Evolutionary conservation across 2,797 vertebrate species (phyloP).

Genomic region (Gymnopithys bicolor): DNA sequence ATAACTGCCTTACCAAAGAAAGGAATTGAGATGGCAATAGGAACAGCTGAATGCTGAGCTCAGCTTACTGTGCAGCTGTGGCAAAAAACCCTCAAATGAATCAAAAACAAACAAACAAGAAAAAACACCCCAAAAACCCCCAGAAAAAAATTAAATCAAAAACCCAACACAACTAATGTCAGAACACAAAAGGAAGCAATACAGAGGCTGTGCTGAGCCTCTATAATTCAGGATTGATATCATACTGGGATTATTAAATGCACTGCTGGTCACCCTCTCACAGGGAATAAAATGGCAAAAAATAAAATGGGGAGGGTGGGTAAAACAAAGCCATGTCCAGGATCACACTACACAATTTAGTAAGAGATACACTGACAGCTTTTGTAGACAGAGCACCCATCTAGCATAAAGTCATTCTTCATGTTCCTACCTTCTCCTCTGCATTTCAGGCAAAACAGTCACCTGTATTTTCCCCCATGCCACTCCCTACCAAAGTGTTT

Average conservation of each 20-base stretch:
- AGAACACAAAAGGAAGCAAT: slow-evolving; percentile 2
- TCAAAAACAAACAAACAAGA: neutral
- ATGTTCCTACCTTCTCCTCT: neutral
- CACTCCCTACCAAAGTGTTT: neutral
- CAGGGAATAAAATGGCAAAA: neutral
- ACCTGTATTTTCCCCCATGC: neutral
- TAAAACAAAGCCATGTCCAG: neutral
- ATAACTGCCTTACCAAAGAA: slow-evolving; percentile 28
- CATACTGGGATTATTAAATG: neutral
- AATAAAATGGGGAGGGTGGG: neutral
- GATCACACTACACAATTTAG: neutral
- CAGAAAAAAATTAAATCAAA: neutral
- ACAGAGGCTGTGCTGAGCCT: slow-evolving; percentile 43
- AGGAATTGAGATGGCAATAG: neutral
- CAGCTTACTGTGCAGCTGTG: slow-evolving; percentile 56
- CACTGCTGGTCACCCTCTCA: neutral
- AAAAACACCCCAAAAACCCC: neutral
- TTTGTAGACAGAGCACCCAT: neutral
- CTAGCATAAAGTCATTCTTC: neutral
- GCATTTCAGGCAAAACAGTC: neutral
- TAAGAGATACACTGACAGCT: neutral
- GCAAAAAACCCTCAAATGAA: neutral
- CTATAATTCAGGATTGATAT: neutral
- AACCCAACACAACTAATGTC: neutral
- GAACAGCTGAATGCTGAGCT: slow-evolving; percentile 65